These are phyloP conservation scores for Enteromius afrohamiltoni DNA, from an alignment of 2,797 vertebrate genomes.

Conservation along the genomic window DNA sequence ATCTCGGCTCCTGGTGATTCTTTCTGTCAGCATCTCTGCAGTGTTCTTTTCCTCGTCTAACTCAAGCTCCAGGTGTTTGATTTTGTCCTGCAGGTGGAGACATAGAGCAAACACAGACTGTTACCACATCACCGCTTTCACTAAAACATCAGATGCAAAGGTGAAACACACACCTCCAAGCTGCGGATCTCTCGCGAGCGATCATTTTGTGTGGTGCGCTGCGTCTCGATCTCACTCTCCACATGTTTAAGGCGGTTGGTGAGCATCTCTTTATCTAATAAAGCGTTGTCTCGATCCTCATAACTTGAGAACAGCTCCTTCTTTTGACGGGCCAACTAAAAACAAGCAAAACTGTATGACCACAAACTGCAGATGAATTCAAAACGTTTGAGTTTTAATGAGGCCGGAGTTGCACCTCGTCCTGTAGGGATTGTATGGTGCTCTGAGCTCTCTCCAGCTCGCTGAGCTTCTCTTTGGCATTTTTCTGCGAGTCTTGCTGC, in stretches of 20 bases:
- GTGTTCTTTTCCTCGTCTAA: slow-evolving; percentile 89
- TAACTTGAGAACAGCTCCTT: slow-evolving; percentile 83
- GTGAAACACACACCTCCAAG: slow-evolving; percentile 73
- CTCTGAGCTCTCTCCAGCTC: slow-evolving; percentile 83
- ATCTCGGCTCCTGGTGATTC: slow-evolving; percentile 87
- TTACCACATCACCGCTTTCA: not conserved
- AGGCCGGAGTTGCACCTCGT: slow-evolving; percentile 79
- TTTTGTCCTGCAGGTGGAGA: slow-evolving; percentile 83
- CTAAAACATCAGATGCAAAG: not conserved
- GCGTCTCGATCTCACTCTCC: slow-evolving; percentile 83
- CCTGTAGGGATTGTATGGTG: slow-evolving; percentile 82
- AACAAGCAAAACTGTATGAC: not conserved
- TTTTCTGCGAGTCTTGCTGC: slow-evolving; percentile 85
- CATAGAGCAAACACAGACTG: not conserved
- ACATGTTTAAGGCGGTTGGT: slow-evolving; percentile 85
- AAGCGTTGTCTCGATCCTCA: slow-evolving; percentile 83
- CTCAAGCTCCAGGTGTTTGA: slow-evolving; percentile 87
- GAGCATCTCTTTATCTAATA: slow-evolving; percentile 89
- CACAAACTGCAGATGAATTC: not conserved
- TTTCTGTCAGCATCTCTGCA: slow-evolving; percentile 87
- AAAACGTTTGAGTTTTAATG: not conserved
- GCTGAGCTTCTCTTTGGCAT: slow-evolving; percentile 80
- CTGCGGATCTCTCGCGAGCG: slow-evolving; percentile 82
- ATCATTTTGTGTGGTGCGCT: slow-evolving; percentile 82
- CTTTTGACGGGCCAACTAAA: slow-evolving; percentile 83